These are phyloP conservation scores for Epinotia brunnichana DNA, from an alignment of 2,888 invertebrate genomes.

Conservation along the genomic window DNA sequence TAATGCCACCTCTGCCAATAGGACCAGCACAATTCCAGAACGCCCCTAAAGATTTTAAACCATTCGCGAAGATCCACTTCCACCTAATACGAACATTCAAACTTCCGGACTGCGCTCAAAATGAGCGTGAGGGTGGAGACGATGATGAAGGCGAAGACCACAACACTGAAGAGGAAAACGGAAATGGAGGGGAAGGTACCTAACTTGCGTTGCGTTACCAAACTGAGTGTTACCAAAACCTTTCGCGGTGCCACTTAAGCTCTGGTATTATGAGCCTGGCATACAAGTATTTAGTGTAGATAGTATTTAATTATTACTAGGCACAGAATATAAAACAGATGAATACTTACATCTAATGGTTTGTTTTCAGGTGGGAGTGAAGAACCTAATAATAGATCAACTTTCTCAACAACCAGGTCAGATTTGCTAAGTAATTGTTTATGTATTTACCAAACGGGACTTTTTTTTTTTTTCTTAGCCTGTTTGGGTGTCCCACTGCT, in stretches of 20 bases:
- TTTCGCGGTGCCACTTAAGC: too few relatives aligned
- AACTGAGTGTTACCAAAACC: too few relatives aligned
- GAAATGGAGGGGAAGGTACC: constrained; percentile 11
- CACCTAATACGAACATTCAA: constrained; percentile 67
- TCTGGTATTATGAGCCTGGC: too few relatives aligned
- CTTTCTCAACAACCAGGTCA: constrained; percentile 17
- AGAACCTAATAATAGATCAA: neutral
- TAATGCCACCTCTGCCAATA: constrained; percentile 73
- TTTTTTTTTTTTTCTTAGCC: constrained; percentile 17
- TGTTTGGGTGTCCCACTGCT: too few relatives aligned
- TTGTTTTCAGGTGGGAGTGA: constrained; percentile 16
- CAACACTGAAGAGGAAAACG: neutral
- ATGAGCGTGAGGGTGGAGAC: constrained; percentile 38
- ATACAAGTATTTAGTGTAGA: too few relatives aligned
- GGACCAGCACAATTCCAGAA: constrained; percentile 56
- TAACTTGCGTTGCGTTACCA: too few relatives aligned
- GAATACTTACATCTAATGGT: neutral
- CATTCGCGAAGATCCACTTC: constrained; percentile 69
- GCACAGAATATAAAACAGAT: too few relatives aligned
- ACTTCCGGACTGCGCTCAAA: constrained; percentile 53
- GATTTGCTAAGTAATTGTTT: neutral
- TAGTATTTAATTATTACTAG: too few relatives aligned
- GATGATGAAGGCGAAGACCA: neutral
- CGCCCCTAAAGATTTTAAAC: constrained; percentile 59
- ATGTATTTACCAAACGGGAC: too few relatives aligned